Percentiles rank a stretch among this genome's conserved stretches.
Conservation (phyloP, 2,888 invertebrate species). For the Melieria crassipennis region DNA sequence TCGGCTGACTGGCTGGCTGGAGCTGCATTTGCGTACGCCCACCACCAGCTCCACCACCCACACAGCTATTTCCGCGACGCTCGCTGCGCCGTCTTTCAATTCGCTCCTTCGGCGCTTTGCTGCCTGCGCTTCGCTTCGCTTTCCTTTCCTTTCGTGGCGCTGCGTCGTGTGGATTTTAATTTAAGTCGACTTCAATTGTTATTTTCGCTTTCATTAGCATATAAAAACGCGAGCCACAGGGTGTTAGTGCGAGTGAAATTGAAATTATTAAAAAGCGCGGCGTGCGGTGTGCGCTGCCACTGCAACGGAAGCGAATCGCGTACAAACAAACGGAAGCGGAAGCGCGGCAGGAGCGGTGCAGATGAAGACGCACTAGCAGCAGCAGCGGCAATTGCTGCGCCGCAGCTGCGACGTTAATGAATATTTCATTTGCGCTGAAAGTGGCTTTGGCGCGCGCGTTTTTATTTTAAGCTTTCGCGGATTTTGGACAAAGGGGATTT, state of each 20-base stretch:
- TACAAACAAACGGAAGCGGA: slow-evolving; percentile 31
- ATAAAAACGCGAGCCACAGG: slow-evolving; percentile 36
- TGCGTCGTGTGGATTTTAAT: slow-evolving; percentile 36
- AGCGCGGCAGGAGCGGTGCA: slow-evolving; percentile 1
- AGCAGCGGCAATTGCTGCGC: not conserved
- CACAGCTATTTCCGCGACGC: not conserved
- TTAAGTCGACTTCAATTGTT: slow-evolving; percentile 40
- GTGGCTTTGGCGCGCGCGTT: slow-evolving; percentile 24
- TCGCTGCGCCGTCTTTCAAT: not conserved
- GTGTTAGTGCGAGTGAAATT: slow-evolving; percentile 37
- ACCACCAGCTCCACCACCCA: not conserved
- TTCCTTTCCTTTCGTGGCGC: not conserved
- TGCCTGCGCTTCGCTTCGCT: not conserved
- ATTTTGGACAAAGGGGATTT: slow-evolving; percentile 44
- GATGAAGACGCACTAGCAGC: not conserved
- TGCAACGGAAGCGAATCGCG: slow-evolving; percentile 31
- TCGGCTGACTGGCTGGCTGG: no score
- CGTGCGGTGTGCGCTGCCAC: not conserved
- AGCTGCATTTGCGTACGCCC: no score
- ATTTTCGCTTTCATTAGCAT: slow-evolving; percentile 41
- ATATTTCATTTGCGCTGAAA: slow-evolving; percentile 53
- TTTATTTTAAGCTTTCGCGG: slow-evolving; percentile 43
- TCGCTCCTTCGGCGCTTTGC: not conserved
- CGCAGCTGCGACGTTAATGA: slow-evolving; percentile 51
- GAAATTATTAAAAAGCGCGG: slow-evolving; percentile 34